Base-by-base conservation (phyloP, 2,888 invertebrate species). In the Pseudococcus jackbeardsleyi region DNA sequence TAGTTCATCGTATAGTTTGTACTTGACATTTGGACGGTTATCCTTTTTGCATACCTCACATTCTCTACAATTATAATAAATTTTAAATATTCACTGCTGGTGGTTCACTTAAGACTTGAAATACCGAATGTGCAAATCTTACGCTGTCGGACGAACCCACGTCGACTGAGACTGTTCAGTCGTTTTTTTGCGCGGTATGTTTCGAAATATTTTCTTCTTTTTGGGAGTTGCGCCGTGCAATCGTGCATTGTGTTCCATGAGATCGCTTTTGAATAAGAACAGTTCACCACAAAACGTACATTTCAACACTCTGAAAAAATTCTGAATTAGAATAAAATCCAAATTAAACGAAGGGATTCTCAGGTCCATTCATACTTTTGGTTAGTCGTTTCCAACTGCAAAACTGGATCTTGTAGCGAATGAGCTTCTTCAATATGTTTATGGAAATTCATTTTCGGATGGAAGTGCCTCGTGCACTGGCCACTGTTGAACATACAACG, bases 1-100 rank as follows among this genome's bases (percentile, higher is more conserved):
- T 33, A 64, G 64, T 64, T 64, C 64, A 22, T 64, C 64, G 64
- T 64, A 64, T 64, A 64, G 22, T 64, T 22, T 64, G 11, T 64
- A 64, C 19, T 19, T 19, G 3, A 12, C 64, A 22, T 1, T 8
- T 64, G 22, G 64, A 64, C 64, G 64, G 11, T 64, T 64, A 12
- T 64, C 64, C 12, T 22, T 64, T 12, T 64, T 64, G 22, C 64
- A 64, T 9, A 64, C 22, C 11, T 64, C 64, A 11, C 64, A 64
- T 64, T 64, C 64, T 0, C 64, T 64, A 64, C 15, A 59, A 59
- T 15, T 17, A 15, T 7, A 59, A 17, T 17, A 59, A 19, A 15
- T 59, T n/a, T n/a, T 6, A 2, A n/a, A 15, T n/a, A 64, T 64
- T 64, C 22, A 5, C n/a, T n/a, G 15, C 8, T 12, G n/a, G 3